Base-by-base conservation (phyloP, 2,113 vertebrate genomes). In the Coreoperca whiteheadi region DNA sequence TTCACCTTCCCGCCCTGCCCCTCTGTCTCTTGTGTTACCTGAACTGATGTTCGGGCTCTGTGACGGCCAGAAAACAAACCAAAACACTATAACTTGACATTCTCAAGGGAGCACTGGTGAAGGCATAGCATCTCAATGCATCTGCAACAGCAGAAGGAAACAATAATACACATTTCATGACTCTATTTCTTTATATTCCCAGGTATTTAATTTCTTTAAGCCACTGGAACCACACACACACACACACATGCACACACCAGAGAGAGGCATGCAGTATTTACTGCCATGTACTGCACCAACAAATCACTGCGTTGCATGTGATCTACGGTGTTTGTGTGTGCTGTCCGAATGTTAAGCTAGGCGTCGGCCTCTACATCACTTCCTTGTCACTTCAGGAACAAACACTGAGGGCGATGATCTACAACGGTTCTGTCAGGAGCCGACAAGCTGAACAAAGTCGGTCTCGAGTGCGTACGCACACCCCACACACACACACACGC, bases 341-440 rank as follows among this genome's bases (percentile, higher is more conserved):
- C 18, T 61, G 60, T 53, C 60, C 32, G 63, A 41, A 25, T 5
- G 37, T 6, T 43, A 9, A 7, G 15, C n/a, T 41, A 32, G 41
- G 20, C 0, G 12, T 60, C 4, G 4, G 34, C 12, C 32, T 43
- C 66, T 78, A 28, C 41, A 69, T 70, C 77, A 70, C 56, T 70
- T 61, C 32, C 54, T 23, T 70, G 56, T 60, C 66, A 41, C 66
- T 28, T 51, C 56, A 41, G 66, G 56, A 70, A 70, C 77, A 79
- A 70, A 79, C 66, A 34, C 43, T 15, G 23, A 67, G 16, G 56
- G 12, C 18, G n/a, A 23, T 70, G 51, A 79, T 79, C 77, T 79
- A 70, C 66, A 18, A 3, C 18, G 1, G 15, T 23, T n/a, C 54
- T 51, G 66, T 70, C 77, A 70, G 56, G 23, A 39, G 32, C 43